A percentile compares a stretch with the other conserved stretches of the same genome.
phyloP scores from a whole-genome alignment of 2,113 vertebrate genomes.

The Axis porcinus region DNA sequence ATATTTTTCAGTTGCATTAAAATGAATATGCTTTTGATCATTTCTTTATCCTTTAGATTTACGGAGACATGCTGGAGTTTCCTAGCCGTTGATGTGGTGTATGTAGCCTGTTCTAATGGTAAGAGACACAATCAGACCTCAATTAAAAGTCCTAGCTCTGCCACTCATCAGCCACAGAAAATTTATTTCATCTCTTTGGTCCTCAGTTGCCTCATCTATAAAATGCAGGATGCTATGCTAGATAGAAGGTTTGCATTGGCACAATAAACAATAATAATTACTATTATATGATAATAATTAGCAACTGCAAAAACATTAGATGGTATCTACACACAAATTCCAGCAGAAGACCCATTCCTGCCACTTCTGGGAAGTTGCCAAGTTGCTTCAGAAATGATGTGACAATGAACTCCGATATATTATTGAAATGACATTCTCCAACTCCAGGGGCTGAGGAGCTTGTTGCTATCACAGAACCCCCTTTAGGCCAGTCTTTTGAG shows the following conservation, averaged over 20 bases:
- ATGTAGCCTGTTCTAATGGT: neutral
- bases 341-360: neutral
- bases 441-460: slow-evolving; percentile 66
- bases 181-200: neutral
- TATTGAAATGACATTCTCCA: slow-evolving; percentile 77
- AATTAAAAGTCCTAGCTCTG: neutral
- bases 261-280: too few species aligned
- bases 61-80: neutral
- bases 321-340: neutral
- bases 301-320: neutral
- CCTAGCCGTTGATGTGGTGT: neutral
- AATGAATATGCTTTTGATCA: neutral
- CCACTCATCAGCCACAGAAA: neutral
- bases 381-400: slow-evolving; percentile 22
- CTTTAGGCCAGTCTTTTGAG: slow-evolving; percentile 81
- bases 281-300: neutral
- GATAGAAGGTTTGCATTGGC: neutral
- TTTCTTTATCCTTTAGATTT: neutral
- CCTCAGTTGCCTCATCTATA: neutral
- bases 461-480: slow-evolving; percentile 70
- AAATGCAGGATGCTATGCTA: neutral
- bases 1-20: neutral
- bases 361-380: slow-evolving; percentile 8
- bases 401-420: slow-evolving; percentile 73
- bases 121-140: neutral